phyloP scores from a whole-genome alignment of 2,888 invertebrate genomes.

The Autographa pulchrina region DNA sequence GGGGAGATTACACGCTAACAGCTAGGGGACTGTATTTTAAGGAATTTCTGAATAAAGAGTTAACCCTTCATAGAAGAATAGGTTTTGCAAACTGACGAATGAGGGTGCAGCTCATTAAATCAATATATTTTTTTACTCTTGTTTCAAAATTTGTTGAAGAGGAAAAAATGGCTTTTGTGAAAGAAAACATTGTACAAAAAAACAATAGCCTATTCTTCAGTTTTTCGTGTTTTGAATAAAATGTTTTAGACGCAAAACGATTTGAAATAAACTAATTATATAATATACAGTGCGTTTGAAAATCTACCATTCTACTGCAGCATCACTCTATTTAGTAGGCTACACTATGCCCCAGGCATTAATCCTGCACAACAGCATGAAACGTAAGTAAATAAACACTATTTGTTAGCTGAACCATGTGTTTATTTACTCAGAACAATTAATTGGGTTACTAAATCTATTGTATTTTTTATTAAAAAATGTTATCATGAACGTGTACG shows the following conservation, averaged over 20 bases:
- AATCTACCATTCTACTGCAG: neutral
- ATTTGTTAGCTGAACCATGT: neutral
- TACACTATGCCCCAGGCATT: neutral
- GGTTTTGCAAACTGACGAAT: neutral
- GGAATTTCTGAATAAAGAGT: neutral
- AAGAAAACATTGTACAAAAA: no score
- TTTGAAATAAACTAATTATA: no score
- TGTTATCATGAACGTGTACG: no score
- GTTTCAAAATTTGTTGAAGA: no score
- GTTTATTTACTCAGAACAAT: neutral
- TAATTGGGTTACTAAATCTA: neutral
- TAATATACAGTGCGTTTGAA: neutral
- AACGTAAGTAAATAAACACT: neutral
- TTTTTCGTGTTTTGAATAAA: no score
- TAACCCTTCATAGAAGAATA: neutral
- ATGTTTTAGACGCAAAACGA: no score
- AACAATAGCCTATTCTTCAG: no score
- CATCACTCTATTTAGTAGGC: neutral
- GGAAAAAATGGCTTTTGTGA: no score
- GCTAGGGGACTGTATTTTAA: constrained; percentile 1
- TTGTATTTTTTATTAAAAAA: no score
- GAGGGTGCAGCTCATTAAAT: neutral
- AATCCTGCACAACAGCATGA: neutral
- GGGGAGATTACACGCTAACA: constrained; percentile 32
- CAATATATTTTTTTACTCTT: neutral